Conservation (phyloP, 2,113 vertebrate species). For the Oxyura jamaicensis region DNA sequence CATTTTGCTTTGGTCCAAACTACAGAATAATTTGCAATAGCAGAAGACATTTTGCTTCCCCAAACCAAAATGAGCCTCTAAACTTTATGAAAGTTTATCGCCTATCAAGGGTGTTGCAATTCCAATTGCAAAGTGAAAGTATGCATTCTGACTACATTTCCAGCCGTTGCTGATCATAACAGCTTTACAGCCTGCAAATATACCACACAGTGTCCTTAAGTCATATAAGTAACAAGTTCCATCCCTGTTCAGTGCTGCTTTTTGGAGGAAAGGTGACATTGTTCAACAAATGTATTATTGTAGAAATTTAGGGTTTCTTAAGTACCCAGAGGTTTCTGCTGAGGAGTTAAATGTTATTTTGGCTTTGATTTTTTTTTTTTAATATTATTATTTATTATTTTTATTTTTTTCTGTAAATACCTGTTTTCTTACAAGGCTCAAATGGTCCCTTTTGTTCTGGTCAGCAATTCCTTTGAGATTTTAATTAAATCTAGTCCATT, state of each 20-base stretch:
- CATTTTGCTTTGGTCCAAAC: not conserved
- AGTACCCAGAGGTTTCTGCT: not conserved
- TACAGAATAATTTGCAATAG: not conserved
- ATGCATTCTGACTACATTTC: not conserved
- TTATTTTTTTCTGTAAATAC: not conserved
- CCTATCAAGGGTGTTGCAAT: not conserved
- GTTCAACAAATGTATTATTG: not conserved
- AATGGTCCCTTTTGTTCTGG: not conserved
- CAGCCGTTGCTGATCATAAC: not conserved
- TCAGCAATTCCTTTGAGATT: conserved; percentile 39
- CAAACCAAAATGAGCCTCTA: not conserved
- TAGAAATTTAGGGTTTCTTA: not conserved
- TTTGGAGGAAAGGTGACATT: not conserved
- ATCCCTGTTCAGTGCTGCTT: not conserved
- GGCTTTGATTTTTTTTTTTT: not conserved
- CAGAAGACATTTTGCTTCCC: not conserved
- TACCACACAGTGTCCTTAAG: not conserved
- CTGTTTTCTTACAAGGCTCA: not conserved
- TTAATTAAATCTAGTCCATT: conserved; percentile 46
- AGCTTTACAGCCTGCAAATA: not conserved
- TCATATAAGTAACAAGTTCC: not conserved
- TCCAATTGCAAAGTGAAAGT: not conserved
- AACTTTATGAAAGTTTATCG: not conserved
- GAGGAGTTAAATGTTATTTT: not conserved
- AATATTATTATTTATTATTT: not conserved